These are phyloP conservation scores for Desmodus rotundus DNA, from an alignment of 2,113 vertebrate species.

Conservation along the genomic window DNA sequence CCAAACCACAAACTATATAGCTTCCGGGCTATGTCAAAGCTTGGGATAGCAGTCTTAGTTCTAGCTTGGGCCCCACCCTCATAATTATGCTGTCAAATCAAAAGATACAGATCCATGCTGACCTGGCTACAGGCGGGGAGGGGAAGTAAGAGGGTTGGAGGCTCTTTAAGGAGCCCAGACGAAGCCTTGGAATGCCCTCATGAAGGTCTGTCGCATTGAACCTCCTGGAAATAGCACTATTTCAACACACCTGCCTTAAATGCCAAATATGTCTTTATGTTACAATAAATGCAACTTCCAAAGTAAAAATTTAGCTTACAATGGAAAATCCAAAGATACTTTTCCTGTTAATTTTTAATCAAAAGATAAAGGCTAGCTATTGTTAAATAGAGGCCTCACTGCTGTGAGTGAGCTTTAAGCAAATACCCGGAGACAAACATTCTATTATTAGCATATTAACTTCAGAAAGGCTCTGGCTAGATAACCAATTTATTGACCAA, in stretches of 20 bases:
- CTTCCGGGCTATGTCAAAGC: not conserved
- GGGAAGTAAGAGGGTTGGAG: not conserved
- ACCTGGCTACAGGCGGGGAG: not conserved
- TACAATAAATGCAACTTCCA: not conserved
- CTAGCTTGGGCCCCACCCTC: not conserved
- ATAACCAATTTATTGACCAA: not conserved
- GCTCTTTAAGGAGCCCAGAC: not conserved
- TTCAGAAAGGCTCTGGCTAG: not conserved
- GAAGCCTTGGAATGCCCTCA: not conserved
- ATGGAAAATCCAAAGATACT: slow-evolving; percentile 22
- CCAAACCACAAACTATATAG: not conserved
- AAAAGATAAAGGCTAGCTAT: slow-evolving; percentile 19
- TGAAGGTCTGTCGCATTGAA: not conserved
- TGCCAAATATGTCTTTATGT: not conserved
- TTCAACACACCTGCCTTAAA: not conserved
- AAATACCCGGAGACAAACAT: slow-evolving; percentile 32
- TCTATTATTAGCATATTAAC: not conserved
- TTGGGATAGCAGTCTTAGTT: not conserved
- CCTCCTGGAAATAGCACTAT: not conserved
- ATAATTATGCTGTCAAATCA: not conserved
- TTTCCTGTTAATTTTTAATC: slow-evolving; percentile 60
- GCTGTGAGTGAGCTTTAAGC: not conserved
- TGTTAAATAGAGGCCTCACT: not conserved
- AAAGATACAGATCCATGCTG: not conserved
- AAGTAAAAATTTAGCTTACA: not conserved